Conservation (phyloP, 2,113 vertebrate genomes). For the Campylomormyrus tamandua region DNA sequence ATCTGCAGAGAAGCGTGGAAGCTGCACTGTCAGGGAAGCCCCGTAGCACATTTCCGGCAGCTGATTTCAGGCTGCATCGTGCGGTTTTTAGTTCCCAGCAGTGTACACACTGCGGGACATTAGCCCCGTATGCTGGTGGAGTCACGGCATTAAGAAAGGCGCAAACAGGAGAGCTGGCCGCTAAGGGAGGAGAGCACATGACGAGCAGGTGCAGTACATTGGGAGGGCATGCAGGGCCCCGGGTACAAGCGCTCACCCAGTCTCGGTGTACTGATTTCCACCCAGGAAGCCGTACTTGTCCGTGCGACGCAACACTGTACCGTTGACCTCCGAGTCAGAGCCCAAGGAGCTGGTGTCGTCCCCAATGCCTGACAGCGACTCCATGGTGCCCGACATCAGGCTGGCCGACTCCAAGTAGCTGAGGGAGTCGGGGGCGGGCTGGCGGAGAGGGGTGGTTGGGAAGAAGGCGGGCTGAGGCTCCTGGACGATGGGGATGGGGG, state of each 20-base stretch:
- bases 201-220: neutral
- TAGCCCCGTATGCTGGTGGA: neutral
- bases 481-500: conserved; percentile 43
- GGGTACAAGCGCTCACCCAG: conserved; percentile 53
- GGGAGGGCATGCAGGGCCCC: neutral
- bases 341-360: conserved; percentile 81
- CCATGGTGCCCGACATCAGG: conserved; percentile 80
- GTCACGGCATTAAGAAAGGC: neutral
- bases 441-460: conserved; percentile 45
- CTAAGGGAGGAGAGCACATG: neutral
- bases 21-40: neutral
- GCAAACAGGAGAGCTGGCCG: neutral
- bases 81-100: neutral
- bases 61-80: neutral
- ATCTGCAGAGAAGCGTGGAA: neutral
- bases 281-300: conserved; percentile 89
- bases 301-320: conserved; percentile 64
- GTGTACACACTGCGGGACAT: neutral
- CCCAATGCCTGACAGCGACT: conserved; percentile 69
- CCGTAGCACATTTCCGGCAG: neutral
- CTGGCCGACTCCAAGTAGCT: conserved; percentile 83
- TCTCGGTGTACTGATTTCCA: conserved; percentile 72
- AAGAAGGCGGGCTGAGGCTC: conserved; percentile 41
- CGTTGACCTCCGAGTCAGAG: conserved; percentile 82
- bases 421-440: conserved; percentile 68